Percentiles rank a stretch among this genome's conserved stretches.
phyloP scores from a whole-genome alignment of 2,113 vertebrate species.

The Podarcis raffonei region DNA sequence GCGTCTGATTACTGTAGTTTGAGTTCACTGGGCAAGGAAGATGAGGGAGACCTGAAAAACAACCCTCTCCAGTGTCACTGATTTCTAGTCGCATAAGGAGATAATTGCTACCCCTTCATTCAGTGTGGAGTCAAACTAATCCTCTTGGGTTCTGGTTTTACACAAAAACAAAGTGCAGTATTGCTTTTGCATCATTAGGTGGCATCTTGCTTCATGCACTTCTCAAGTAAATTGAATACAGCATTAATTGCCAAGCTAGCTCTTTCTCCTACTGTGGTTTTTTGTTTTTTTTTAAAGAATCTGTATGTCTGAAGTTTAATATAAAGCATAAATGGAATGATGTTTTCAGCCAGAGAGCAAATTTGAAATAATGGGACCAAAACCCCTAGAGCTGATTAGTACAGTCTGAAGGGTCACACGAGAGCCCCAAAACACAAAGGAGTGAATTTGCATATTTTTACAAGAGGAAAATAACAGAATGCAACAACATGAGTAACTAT shows the following conservation, averaged over 20 bases:
- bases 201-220: constrained; percentile 71
- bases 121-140: constrained; percentile 74
- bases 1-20: constrained; percentile 29
- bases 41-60: constrained; percentile 37
- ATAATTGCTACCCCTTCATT: constrained; percentile 69
- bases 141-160: constrained; percentile 75
- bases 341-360: constrained; percentile 72
- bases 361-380: constrained; percentile 69
- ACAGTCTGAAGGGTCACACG: constrained; percentile 64
- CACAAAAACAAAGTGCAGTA: constrained; percentile 80
- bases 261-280: constrained; percentile 65
- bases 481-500: constrained; percentile 71
- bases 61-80: constrained; percentile 57
- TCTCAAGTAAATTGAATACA: constrained; percentile 34
- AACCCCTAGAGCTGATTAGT: constrained; percentile 64
- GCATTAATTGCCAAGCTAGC: constrained; percentile 68
- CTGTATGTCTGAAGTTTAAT: constrained; percentile 72
- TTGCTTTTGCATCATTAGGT: constrained; percentile 74
- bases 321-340: constrained; percentile 66
- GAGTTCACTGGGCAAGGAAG: constrained; percentile 38
- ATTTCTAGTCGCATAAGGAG: constrained; percentile 63
- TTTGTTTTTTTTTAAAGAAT: constrained; percentile 30
- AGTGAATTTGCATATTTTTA: constrained; percentile 72
- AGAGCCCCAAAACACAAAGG: constrained; percentile 69
- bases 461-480: constrained; percentile 68